Percentiles rank a stretch among this genome's conserved stretches.
These are phyloP conservation scores for Myocastor coypus DNA, from an alignment of 2,113 vertebrate species.

Conservation along the genomic window DNA sequence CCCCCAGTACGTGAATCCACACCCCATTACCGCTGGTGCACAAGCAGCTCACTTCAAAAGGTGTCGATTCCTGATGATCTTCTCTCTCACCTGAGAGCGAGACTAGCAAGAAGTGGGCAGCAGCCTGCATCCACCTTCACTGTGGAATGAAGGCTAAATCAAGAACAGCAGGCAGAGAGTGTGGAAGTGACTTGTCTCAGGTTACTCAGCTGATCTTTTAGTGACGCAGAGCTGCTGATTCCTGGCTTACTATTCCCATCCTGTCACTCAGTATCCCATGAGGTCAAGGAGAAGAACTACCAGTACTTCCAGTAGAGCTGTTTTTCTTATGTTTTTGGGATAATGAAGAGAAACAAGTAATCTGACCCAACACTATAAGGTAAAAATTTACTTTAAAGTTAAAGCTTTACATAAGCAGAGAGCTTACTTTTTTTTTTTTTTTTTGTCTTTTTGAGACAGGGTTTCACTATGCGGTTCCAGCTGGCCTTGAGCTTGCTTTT, in stretches of 20 bases:
- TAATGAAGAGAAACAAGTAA: background rate
- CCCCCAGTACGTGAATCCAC: background rate
- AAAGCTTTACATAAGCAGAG: background rate
- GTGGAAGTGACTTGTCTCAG: background rate
- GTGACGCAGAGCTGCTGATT: background rate
- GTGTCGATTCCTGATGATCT: background rate
- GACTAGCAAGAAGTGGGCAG: background rate
- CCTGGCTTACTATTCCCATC: background rate
- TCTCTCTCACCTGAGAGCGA: background rate
- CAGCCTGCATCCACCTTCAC: background rate
- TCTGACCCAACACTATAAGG: background rate
- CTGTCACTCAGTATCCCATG: background rate
- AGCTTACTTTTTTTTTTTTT: no score
- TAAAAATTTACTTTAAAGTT: constrained; percentile 46
- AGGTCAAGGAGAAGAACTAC: background rate
- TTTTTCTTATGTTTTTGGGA: background rate
- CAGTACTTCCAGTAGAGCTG: background rate
- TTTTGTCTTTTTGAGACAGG: no score
- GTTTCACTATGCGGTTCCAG: no score
- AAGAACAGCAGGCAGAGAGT: background rate
- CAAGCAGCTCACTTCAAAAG: background rate
- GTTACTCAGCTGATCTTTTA: background rate
- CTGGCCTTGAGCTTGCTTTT: no score
- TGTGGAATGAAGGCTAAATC: background rate
- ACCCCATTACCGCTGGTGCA: background rate